Conservation (phyloP, 2,888 invertebrate genomes). For the Cheilosia scutellata region DNA sequence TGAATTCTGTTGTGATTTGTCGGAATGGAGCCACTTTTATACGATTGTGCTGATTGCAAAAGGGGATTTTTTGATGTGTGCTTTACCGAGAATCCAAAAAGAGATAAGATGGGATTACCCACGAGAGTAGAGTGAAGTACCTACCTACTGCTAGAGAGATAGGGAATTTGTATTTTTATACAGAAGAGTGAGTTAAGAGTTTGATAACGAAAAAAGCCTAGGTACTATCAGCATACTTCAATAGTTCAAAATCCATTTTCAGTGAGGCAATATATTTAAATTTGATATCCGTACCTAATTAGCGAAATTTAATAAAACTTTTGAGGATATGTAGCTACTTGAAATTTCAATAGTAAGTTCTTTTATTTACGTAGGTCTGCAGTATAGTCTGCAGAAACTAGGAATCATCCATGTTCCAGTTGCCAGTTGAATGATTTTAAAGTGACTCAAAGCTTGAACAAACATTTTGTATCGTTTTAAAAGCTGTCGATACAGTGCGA, state of each 20-base stretch:
- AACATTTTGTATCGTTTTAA: no score
- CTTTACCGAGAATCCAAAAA: background rate
- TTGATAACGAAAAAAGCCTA: background rate
- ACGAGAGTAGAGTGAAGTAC: background rate
- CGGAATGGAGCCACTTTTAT: slow-evolving; percentile 18
- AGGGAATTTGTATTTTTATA: background rate
- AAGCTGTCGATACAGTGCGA: no score
- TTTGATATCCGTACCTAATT: no score
- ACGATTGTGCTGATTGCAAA: background rate
- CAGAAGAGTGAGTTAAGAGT: background rate
- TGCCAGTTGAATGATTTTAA: no score
- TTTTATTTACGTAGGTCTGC: no score
- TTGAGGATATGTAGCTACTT: no score
- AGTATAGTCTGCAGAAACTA: no score
- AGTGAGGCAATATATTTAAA: no score
- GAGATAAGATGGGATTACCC: slow-evolving; percentile 41
- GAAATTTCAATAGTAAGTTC: no score
- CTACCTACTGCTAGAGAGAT: background rate
- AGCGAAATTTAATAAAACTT: no score
- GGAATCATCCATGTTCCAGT: no score
- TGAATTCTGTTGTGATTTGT: slow-evolving; percentile 7
- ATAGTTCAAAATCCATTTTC: background rate
- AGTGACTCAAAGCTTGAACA: no score
- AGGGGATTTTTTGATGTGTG: background rate
- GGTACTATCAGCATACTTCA: background rate